Evolutionary conservation across 2,888 invertebrate genomes (phyloP), one percentile per base, ranked within the genome.

Genomic region (Tubulanus polymorphus): DNA sequence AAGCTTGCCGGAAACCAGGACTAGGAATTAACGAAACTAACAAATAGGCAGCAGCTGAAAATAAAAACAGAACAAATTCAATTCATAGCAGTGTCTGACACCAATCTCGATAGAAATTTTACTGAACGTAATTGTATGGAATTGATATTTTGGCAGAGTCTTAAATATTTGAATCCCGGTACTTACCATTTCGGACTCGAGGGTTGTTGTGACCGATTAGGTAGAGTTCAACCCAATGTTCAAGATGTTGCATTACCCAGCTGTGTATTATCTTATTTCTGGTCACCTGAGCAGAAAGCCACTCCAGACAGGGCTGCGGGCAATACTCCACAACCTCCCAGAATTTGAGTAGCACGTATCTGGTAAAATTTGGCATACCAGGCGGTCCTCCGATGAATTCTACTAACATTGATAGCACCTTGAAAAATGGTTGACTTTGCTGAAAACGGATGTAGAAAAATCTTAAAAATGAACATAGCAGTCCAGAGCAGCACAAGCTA

Each of bases 191-290:
- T 65, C 94, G 84, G 54, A 94, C 94, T 30, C 93, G 82, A 64
- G 91, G 90, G 73, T 91, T 91, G 58, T 84, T 85, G 68, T 93
- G 90, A 6, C 88, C 90, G 57, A 94, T 84, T 56, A 94, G 83
- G 78, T 91, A 93, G 63, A 88, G 87, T 76, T 94, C 93, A 54
- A 93, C 84, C 93, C 94, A 94, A 26, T 86, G 88, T 64, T 93
- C 92, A 67, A 93, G 86, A n/a, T 90, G 90, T 67, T 88, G 88
- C n/a, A 94, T 82, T 15, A 93, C 91, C 90, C 92, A 93, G 48
- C 89, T 86, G 79, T 93, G 93, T 0, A 91, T 92, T 49, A 91
- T 84, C 75, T 93, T 90, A 80, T 93, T 94, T 58, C 93, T 85
- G 0, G 92, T 81, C 50, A 88, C 81, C 63, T 81, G 79, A 29